Conservation (phyloP, 2,113 vertebrate genomes). For the Aythya baeri region DNA sequence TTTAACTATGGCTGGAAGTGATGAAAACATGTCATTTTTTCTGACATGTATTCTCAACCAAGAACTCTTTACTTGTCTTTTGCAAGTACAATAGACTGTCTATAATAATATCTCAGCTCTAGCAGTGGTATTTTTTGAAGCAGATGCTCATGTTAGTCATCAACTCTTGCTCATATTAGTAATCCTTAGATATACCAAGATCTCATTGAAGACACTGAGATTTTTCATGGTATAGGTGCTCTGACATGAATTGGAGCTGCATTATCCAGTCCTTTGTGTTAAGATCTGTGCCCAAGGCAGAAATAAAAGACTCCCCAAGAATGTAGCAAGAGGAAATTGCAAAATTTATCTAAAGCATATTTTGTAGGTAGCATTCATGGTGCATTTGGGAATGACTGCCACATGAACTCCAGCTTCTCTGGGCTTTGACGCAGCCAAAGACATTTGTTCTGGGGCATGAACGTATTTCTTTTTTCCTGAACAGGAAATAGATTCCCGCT, state of each 20-base stretch:
- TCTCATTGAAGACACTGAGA: background rate
- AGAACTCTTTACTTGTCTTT: constrained; percentile 71
- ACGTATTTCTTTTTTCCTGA: background rate
- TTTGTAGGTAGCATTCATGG: background rate
- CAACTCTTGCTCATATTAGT: constrained; percentile 17
- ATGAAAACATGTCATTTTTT: constrained; percentile 76
- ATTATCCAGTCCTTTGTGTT: background rate
- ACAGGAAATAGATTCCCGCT: background rate
- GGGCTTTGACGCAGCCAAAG: background rate
- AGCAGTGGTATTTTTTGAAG: constrained; percentile 58
- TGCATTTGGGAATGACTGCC: background rate
- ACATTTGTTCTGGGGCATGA: background rate
- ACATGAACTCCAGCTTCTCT: background rate
- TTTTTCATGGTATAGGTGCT: background rate
- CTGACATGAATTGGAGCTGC: background rate
- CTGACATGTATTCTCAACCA: constrained; percentile 74
- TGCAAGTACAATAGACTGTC: constrained; percentile 72
- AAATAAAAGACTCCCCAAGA: background rate
- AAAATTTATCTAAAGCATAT: background rate
- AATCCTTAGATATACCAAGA: background rate
- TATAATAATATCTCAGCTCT: constrained; percentile 61
- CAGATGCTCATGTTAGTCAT: constrained; percentile 67
- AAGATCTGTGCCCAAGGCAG: background rate
- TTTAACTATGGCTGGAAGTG: constrained; percentile 67
- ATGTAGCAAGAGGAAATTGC: background rate